Percentiles rank a stretch among this genome's conserved stretches.
These are phyloP conservation scores for Scaptomyza tumidula DNA, from an alignment of 2,888 invertebrate genomes.

Conservation along the genomic window DNA sequence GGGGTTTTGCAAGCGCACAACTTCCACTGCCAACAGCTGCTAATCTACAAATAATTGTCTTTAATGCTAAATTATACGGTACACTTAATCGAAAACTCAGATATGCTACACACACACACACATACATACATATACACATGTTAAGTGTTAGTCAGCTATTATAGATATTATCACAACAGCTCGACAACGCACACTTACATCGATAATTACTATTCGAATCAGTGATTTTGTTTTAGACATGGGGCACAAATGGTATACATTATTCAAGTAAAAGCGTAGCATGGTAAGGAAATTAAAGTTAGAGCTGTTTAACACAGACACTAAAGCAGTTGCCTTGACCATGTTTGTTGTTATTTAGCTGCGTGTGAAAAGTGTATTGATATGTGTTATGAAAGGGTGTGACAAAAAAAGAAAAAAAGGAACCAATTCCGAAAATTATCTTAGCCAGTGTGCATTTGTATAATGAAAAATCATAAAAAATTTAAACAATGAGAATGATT, in stretches of 20 bases:
- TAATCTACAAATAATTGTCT: conserved; percentile 49
- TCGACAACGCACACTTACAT: conserved; percentile 5
- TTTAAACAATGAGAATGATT: too few species aligned
- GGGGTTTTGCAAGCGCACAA: conserved; percentile 9
- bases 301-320: neutral
- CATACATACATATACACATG: neutral
- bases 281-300: neutral
- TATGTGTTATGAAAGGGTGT: too few species aligned
- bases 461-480: too few species aligned
- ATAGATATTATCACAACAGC: conserved; percentile 26
- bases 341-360: too few species aligned
- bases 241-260: neutral
- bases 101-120: neutral
- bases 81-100: conserved; percentile 23
- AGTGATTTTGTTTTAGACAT: neutral
- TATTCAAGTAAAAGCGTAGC: neutral
- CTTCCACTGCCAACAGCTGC: neutral
- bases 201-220: conserved; percentile 5
- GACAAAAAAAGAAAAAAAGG: too few species aligned
- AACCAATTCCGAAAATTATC: too few species aligned
- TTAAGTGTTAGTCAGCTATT: conserved; percentile 12
- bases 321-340: neutral
- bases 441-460: too few species aligned
- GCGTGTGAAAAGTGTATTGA: neutral
- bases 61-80: conserved; percentile 27